Evolutionary conservation across 1,140 invertebrate species (phyloP), one percentile per base, ranked within the genome.

Genomic region (Euwallacea similis): DNA sequence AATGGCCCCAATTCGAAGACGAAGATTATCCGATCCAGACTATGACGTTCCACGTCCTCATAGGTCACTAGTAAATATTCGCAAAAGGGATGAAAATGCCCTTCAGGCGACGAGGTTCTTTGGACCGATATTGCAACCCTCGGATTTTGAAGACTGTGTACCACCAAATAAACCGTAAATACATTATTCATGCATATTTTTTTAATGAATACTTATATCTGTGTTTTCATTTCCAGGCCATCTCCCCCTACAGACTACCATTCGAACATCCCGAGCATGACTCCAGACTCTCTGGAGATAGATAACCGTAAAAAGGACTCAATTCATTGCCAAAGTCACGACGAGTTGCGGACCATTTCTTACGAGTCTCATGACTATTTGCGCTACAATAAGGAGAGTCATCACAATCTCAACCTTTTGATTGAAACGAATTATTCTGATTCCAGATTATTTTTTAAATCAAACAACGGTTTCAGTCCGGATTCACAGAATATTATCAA

Each of bases 1-100:
- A 68, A 66, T 80, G 46, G 56, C 77, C 16, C 78, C 76, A 33
- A 75, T 75, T 13, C 54, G 77, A 54, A 66, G 75, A 66, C 73
- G 81, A 21, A 69, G 81, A 8, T 58, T 74, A 33, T 82, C 81
- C 43, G 83, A 84, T 54, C 81, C 83, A 9, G 82, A 83, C 56
- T 84, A 84, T 72, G 83, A 84, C 67, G 73, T 84, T 56, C 83
- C 83, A 7, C 75, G 82, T 46, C 80, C 82, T 4, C 82, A 82
- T 61, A 72, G 72, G 16, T 79, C 80, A 11, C 71, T 82, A 16
- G 66, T 74, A 42, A 72, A 76, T 7, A 15, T 74, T 13, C 73
- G 70, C 42, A 74, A 71, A 68, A 67, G 59, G 16, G 72, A 79
- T 46, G 75, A 79, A 9, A 71, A 76, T 47, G 71, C 66, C 46